Percentiles rank a stretch among this genome's conserved stretches.
Evolutionary conservation across 2,888 invertebrate genomes (phyloP).

Genomic region (Tortricodes alternella): DNA sequence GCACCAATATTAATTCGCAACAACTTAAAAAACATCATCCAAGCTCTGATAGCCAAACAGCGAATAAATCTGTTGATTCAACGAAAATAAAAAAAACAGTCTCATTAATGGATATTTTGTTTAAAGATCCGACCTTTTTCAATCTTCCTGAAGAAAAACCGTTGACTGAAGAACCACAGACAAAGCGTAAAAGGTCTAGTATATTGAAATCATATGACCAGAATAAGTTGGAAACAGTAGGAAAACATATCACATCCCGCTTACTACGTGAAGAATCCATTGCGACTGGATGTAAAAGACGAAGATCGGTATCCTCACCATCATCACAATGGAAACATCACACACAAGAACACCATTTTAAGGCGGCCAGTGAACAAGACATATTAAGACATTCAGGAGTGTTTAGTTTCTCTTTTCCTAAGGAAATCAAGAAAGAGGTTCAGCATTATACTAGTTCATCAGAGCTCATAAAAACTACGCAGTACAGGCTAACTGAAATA

Average conservation of each 20-base stretch:
- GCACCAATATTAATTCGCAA: background rate
- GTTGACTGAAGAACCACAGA: background rate
- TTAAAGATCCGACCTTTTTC: too few species aligned
- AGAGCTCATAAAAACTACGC: conserved; percentile 50
- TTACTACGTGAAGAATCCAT: background rate
- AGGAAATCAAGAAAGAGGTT: conserved; percentile 29
- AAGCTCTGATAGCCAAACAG: background rate
- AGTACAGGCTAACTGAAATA: background rate
- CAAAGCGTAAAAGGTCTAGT: background rate
- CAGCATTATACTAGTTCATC: conserved; percentile 47
- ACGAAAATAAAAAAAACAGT: too few species aligned
- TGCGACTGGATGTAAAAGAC: background rate
- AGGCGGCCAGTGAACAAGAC: conserved; percentile 1
- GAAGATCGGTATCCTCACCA: too few species aligned
- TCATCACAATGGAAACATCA: background rate
- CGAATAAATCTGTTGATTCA: too few species aligned
- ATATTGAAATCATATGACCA: background rate
- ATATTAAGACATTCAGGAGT: conserved; percentile 42
- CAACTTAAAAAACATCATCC: background rate
- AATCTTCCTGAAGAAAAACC: background rate
- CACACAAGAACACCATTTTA: background rate
- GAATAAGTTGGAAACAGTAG: background rate
- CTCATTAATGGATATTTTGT: background rate
- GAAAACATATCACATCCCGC: background rate
- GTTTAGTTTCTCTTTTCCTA: conserved; percentile 54